Conservation (phyloP, 2,888 invertebrate genomes). For the Megalurothrips usitatus region DNA sequence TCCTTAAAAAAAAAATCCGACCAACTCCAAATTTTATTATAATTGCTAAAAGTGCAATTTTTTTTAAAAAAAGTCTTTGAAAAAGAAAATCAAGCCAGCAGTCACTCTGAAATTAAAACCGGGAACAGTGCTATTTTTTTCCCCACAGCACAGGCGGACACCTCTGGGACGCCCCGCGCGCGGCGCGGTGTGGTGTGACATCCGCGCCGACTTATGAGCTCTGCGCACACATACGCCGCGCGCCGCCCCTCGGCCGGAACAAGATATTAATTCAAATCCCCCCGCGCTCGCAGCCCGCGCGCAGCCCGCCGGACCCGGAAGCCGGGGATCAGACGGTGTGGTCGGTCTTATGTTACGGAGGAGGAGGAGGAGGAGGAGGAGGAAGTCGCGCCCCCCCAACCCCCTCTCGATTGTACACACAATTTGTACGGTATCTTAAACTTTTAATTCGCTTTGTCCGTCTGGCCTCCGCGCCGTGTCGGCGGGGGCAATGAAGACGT, state of each 20-base stretch:
- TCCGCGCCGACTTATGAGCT: too few species aligned
- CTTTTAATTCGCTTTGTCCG: slow-evolving; percentile 20
- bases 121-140: too few species aligned
- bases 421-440: slow-evolving; percentile 27
- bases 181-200: too few species aligned
- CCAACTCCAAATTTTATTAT: too few species aligned
- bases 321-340: slow-evolving; percentile 21
- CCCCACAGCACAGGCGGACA: too few species aligned
- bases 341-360: slow-evolving; percentile 17
- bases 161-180: too few species aligned
- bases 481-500: not conserved
- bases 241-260: slow-evolving; percentile 19
- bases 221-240: not conserved
- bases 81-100: too few species aligned
- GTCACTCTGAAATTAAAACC: too few species aligned
- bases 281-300: not conserved
- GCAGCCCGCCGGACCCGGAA: not conserved
- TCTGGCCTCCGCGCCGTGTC: not conserved
- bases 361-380: not conserved
- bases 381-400: not conserved
- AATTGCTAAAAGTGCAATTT: too few species aligned
- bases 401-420: slow-evolving; percentile 1
- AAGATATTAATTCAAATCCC: slow-evolving; percentile 25
- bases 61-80: too few species aligned
- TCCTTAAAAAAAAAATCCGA: too few species aligned